Conservation (phyloP, 1,140 invertebrate species). For the Drosophila bipectinata region DNA sequence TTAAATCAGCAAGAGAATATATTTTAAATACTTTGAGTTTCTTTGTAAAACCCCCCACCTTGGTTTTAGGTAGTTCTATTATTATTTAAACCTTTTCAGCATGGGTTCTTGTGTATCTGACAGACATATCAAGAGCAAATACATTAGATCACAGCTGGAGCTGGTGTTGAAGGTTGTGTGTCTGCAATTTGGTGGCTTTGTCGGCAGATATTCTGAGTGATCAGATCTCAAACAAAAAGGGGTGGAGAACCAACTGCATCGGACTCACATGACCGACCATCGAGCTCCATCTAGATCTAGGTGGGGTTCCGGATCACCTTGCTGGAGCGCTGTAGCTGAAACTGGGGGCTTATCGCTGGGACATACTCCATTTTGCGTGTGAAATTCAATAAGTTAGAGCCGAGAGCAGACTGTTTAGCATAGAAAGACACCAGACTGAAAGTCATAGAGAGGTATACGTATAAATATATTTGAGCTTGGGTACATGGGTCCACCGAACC, state of each 20-base stretch:
- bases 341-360: background rate
- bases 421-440: slow-evolving; percentile 17
- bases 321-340: slow-evolving; percentile 17
- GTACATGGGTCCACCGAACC: slow-evolving; percentile 6
- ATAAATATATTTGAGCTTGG: too few species aligned
- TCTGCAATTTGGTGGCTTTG: background rate
- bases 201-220: slow-evolving; percentile 33
- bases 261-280: slow-evolving; percentile 37
- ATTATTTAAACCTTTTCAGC: background rate
- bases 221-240: slow-evolving; percentile 20
- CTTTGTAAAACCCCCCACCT: background rate
- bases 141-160: slow-evolving; percentile 40
- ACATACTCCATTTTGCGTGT: slow-evolving; percentile 75
- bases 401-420: slow-evolving; percentile 52
- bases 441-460: background rate
- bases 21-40: background rate
- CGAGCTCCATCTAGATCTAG: slow-evolving; percentile 43
- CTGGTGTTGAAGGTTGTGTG: slow-evolving; percentile 61
- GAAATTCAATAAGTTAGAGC: slow-evolving; percentile 72
- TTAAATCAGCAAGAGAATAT: too few species aligned
- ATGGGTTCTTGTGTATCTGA: background rate
- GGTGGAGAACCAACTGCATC: slow-evolving; percentile 11
- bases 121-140: slow-evolving; percentile 2
- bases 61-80: background rate
- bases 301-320: slow-evolving; percentile 69